Conservation (phyloP, 2,888 invertebrate species). For the Agrochola macilenta region DNA sequence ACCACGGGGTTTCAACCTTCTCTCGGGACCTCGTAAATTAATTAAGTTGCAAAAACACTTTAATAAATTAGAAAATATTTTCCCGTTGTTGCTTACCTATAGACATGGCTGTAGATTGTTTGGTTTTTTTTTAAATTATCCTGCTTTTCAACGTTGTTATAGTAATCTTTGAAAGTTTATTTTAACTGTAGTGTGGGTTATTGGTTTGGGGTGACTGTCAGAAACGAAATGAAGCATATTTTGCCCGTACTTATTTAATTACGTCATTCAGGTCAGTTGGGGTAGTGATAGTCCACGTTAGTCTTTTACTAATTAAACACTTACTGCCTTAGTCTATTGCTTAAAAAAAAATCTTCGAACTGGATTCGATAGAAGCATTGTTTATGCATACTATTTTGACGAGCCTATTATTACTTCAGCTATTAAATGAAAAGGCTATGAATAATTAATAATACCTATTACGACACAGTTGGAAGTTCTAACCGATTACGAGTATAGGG, state of each 20-base stretch:
- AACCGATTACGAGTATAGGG: constrained; percentile 26
- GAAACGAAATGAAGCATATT: neutral
- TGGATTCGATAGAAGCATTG: neutral
- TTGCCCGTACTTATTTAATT: neutral
- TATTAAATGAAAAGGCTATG: constrained; percentile 48
- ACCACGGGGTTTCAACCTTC: constrained; percentile 65
- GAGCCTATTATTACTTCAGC: constrained; percentile 13
- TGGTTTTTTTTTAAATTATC: constrained; percentile 8
- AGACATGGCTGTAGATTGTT: constrained; percentile 12
- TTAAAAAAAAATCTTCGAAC: neutral
- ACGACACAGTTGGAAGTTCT: constrained; percentile 21
- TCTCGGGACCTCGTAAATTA: constrained; percentile 74
- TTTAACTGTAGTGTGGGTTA: neutral
- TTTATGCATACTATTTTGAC: constrained; percentile 11
- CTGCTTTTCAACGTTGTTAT: constrained; percentile 14
- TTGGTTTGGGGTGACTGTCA: neutral
- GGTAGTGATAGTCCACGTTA: neutral
- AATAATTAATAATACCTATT: constrained; percentile 46
- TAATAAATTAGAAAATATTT: constrained; percentile 47
- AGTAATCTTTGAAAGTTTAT: neutral
- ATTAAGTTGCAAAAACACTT: constrained; percentile 68
- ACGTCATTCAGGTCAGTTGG: too few species aligned
- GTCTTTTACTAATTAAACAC: neutral
- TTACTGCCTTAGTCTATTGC: neutral
- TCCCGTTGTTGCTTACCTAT: constrained; percentile 10